phyloP scores from a whole-genome alignment of 2,113 vertebrate species.

The Aramus guarauna region DNA sequence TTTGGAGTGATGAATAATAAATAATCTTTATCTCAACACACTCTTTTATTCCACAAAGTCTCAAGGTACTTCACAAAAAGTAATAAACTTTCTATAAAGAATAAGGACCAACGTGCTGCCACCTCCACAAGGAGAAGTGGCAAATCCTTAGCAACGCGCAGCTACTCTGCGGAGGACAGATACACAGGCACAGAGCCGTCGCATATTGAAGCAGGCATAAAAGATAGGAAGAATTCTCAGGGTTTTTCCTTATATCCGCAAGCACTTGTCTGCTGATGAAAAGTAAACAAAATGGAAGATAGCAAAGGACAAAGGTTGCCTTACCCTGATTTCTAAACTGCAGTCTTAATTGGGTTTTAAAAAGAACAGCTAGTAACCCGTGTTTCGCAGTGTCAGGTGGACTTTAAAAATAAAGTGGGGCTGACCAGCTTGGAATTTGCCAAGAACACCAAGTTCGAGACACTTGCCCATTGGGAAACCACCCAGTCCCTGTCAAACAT shows the following conservation, averaged over 20 bases:
- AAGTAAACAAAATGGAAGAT: not conserved
- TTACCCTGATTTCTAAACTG: not conserved
- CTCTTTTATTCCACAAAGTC: not conserved
- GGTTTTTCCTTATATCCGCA: not conserved
- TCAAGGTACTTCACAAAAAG: constrained; percentile 5
- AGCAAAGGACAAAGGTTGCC: not conserved
- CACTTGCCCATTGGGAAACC: not conserved
- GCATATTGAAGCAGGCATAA: not conserved
- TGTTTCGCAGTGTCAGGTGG: not conserved
- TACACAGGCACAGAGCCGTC: not conserved
- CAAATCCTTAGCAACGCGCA: not conserved
- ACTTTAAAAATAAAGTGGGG: not conserved
- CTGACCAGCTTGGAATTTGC: not conserved
- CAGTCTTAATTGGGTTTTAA: not conserved
- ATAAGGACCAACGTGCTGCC: not conserved
- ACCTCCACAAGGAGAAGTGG: not conserved
- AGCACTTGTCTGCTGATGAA: not conserved
- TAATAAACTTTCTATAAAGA: constrained; percentile 14
- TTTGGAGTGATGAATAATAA: constrained; percentile 55
- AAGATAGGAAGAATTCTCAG: not conserved
- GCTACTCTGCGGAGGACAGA: not conserved
- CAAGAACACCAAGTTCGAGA: not conserved
- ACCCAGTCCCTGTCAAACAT: not conserved
- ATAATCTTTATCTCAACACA: constrained; percentile 23
- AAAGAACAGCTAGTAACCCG: not conserved